These are phyloP conservation scores for Ypsolopha scabrella DNA, from an alignment of 2,888 invertebrate genomes.

Conservation along the genomic window DNA sequence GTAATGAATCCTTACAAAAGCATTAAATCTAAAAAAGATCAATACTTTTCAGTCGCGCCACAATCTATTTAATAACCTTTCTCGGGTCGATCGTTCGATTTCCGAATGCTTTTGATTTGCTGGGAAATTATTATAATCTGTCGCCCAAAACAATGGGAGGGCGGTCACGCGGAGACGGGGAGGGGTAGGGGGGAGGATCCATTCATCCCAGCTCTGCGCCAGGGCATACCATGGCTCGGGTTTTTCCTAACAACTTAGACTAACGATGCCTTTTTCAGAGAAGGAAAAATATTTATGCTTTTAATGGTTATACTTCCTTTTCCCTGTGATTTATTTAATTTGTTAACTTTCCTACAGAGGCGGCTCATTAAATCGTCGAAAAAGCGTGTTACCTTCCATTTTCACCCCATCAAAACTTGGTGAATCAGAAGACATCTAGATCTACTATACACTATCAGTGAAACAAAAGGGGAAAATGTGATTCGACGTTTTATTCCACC, in stretches of 20 bases:
- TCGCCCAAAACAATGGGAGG: constrained; percentile 58
- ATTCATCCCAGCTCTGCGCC: constrained; percentile 17
- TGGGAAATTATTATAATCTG: constrained; percentile 61
- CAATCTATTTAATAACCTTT: constrained; percentile 55
- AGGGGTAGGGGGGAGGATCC: constrained; percentile 20
- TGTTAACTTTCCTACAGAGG: too few relatives aligned
- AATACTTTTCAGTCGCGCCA: constrained; percentile 12
- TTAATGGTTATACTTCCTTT: too few relatives aligned
- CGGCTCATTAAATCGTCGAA: too few relatives aligned
- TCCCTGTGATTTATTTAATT: too few relatives aligned
- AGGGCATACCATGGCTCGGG: background rate
- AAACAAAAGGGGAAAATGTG: too few relatives aligned
- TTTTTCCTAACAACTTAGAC: background rate
- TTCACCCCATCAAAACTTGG: too few relatives aligned
- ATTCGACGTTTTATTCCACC: too few relatives aligned
- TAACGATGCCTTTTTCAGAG: background rate
- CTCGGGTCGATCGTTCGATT: constrained; percentile 52
- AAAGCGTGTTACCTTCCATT: too few relatives aligned
- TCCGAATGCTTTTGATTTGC: constrained; percentile 64
- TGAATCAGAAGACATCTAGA: too few relatives aligned
- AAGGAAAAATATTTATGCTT: too few relatives aligned
- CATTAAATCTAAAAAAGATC: constrained; percentile 23
- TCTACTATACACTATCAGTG: too few relatives aligned
- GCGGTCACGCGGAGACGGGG: constrained; percentile 20
- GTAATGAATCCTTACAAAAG: constrained; percentile 4